Base-by-base conservation (phyloP, 2,888 invertebrate species). In the Lampropteryx suffumata region DNA sequence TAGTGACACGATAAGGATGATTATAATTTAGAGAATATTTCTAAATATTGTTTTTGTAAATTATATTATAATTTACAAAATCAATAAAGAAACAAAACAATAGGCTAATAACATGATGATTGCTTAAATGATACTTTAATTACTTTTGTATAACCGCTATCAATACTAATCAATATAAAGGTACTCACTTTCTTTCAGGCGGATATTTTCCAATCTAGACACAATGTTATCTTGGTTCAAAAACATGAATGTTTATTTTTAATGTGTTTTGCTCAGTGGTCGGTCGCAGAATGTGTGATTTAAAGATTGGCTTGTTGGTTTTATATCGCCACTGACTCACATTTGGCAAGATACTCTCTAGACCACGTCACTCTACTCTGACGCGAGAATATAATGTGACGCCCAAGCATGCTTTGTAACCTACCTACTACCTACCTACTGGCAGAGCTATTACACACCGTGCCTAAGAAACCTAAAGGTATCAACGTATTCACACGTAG, bases 311-410 rank as follows among this genome's bases (percentile, higher is more conserved):
- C 61, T 60, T 64, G 64, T 65, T 64, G 66, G 74, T 79, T 87
- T 84, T 89, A 89, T 89, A 89, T 79, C 63, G 67, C 59, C 41
- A 55, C 68, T 85, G 87, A 85, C 59, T 86, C 84, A 78, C 84
- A 78, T 73, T 87, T 87, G 87, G 87, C 86, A 84, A 71, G 76
- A 79, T 29, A 64, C 71, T 73, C 74, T 73, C 65, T 67, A 69
- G 66, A 64, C 65, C 67, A 77, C 87, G 87, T 87, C 86, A 87
- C 67, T 65, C 43, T 59, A 37, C 60, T 56, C 71, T 84, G 84
- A 86, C 85, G 87, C 73, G 57, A 62, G 64, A 60, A 14, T 11
- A 10, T 32, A 33, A 24, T 42, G 67, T 85, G 83, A 85, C 84
- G 84, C 69, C 65, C 67, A 56, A 53, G 61, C 56, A 47, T 61